Evolutionary conservation across 2,797 vertebrate genomes (phyloP).

Genomic region (Hephaestus fuliginosus): DNA sequence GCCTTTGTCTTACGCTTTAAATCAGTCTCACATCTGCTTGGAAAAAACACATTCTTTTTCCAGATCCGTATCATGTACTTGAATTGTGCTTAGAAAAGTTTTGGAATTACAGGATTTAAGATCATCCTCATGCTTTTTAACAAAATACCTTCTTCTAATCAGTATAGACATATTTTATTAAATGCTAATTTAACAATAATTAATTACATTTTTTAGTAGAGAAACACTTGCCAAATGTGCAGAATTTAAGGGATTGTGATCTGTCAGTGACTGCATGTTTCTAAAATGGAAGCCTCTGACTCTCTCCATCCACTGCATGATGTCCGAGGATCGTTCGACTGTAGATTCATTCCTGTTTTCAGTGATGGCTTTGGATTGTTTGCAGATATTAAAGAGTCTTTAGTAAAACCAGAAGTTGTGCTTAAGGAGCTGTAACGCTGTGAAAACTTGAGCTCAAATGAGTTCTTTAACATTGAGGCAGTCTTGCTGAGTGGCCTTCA

Average conservation of each 20-base stretch:
- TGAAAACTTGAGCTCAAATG: slow-evolving; percentile 67
- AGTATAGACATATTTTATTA: background rate
- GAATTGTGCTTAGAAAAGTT: slow-evolving; percentile 6
- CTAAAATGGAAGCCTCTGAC: background rate
- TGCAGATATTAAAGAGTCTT: slow-evolving; percentile 39
- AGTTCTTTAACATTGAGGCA: slow-evolving; percentile 66
- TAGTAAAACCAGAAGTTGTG: slow-evolving; percentile 34
- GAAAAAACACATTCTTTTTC: slow-evolving; percentile 7
- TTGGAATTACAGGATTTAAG: background rate
- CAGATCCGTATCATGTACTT: background rate
- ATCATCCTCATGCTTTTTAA: background rate
- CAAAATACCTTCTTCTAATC: background rate
- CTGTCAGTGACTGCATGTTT: background rate
- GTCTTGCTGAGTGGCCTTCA: slow-evolving; percentile 74
- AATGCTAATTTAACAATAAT: slow-evolving; percentile 3
- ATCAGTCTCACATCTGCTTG: slow-evolving; percentile 29
- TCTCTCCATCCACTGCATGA: background rate
- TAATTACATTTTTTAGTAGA: background rate
- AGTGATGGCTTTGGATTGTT: background rate
- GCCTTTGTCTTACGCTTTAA: slow-evolving; percentile 22
- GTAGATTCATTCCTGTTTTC: background rate
- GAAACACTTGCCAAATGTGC: background rate
- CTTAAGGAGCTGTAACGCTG: slow-evolving; percentile 54
- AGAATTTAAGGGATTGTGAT: background rate
- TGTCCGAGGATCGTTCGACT: background rate